These are phyloP conservation scores for Cydia splendana DNA, from an alignment of 1,140 invertebrate species.

Conservation along the genomic window DNA sequence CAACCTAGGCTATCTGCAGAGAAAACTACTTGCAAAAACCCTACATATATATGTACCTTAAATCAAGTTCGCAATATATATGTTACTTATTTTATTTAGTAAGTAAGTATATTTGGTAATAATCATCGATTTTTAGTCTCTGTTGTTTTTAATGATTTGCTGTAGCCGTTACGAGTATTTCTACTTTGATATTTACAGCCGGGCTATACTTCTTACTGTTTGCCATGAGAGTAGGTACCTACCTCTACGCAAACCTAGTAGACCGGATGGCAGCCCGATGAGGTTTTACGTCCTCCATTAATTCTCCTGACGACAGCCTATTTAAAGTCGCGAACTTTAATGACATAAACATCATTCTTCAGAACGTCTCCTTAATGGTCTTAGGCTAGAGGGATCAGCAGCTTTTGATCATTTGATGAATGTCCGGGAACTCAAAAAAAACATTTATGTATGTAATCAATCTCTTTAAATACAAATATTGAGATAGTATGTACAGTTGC, in stretches of 20 bases:
- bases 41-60: too few relatives aligned
- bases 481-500: not conserved
- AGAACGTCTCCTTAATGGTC: constrained; percentile 39
- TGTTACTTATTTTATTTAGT: too few relatives aligned
- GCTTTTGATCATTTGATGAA: constrained; percentile 47
- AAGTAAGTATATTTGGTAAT: not conserved
- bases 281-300: constrained; percentile 50
- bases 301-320: constrained; percentile 51
- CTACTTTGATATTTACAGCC: not conserved
- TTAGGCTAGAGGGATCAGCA: constrained; percentile 47
- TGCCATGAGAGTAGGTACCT: not conserved
- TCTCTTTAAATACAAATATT: not conserved
- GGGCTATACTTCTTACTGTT: not conserved
- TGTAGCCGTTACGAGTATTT: too few relatives aligned
- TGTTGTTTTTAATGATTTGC: not conserved
- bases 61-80: too few relatives aligned
- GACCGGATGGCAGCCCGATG: constrained; percentile 21
- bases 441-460: constrained; percentile 9
- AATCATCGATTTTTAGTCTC: not conserved
- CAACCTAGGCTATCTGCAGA: too few relatives aligned
- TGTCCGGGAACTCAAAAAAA: constrained; percentile 31
- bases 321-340: constrained; percentile 43
- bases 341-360: constrained; percentile 48
- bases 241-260: not conserved
- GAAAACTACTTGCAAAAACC: too few relatives aligned